phyloP scores from a whole-genome alignment of 2,888 invertebrate genomes.

The Patella depressa region DNA sequence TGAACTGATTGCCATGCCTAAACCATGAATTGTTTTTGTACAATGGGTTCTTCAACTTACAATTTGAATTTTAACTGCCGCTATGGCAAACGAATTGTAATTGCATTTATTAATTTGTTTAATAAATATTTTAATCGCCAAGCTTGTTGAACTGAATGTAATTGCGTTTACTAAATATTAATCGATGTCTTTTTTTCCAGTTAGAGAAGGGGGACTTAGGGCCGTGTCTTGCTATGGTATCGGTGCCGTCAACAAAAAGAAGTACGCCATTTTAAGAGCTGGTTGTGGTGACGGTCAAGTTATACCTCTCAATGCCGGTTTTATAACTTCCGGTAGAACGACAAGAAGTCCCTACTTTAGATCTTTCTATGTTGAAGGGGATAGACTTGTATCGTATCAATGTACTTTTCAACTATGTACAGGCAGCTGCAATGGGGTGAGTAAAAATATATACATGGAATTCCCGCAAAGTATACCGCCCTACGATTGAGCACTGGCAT shows the following conservation, averaged over 20 bases:
- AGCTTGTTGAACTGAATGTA: too few species aligned
- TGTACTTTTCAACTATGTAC: background rate
- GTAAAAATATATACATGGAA: background rate
- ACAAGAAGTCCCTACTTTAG: background rate
- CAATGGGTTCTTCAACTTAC: too few species aligned
- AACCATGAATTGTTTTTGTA: too few species aligned
- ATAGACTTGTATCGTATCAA: background rate
- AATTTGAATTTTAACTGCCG: too few species aligned
- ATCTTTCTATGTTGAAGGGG: slow-evolving; percentile 1
- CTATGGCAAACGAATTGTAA: too few species aligned
- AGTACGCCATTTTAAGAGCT: background rate
- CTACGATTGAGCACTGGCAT: too few species aligned
- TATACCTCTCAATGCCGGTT: background rate
- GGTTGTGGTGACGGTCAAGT: background rate
- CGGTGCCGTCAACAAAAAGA: background rate
- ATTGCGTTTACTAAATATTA: too few species aligned
- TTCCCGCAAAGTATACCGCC: too few species aligned
- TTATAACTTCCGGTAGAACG: background rate
- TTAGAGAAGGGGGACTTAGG: background rate
- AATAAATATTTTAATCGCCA: too few species aligned
- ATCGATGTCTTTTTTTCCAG: too few species aligned
- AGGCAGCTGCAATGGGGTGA: background rate
- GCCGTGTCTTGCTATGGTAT: background rate
- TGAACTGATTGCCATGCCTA: too few species aligned
- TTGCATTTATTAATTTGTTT: too few species aligned